phyloP scores from a whole-genome alignment of 2,113 vertebrate genomes.

The Halcyon malimbica region DNA sequence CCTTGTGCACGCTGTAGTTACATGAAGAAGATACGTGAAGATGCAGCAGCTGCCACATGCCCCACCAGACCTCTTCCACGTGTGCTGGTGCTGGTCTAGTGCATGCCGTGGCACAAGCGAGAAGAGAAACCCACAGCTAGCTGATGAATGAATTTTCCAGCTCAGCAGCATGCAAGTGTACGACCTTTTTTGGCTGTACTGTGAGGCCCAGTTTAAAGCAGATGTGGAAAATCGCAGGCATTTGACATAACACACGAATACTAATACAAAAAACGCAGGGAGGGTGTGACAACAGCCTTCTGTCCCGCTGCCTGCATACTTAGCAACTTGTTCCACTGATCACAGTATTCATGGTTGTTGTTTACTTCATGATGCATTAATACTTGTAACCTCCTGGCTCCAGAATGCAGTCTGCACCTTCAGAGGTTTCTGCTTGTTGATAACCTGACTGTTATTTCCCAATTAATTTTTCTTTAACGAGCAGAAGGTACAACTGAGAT shows the following conservation, averaged over 20 bases:
- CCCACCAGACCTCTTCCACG: rapidly evolving
- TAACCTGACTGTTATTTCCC: neutral
- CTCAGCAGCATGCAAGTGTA: neutral
- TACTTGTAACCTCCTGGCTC: neutral
- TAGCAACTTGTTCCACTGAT: neutral
- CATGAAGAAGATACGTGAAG: neutral
- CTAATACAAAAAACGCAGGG: neutral
- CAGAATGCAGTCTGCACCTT: neutral
- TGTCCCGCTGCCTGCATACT: neutral
- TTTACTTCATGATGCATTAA: neutral
- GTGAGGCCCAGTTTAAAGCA: neutral
- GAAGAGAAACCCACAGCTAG: neutral
- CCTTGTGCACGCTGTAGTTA: neutral
- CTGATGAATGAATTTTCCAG: neutral
- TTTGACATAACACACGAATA: neutral
- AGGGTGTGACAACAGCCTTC: rapidly evolving
- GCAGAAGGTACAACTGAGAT: neutral
- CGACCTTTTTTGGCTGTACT: neutral
- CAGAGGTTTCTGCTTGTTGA: neutral
- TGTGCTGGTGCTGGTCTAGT: neutral
- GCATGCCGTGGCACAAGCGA: neutral
- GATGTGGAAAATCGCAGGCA: neutral
- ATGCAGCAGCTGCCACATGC: neutral
- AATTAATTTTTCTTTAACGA: neutral
- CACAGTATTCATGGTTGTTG: neutral